Evolutionary conservation across 2,888 invertebrate species (phyloP), one percentile per base, ranked within the genome.

Genomic region (Cryptus armator): DNA sequence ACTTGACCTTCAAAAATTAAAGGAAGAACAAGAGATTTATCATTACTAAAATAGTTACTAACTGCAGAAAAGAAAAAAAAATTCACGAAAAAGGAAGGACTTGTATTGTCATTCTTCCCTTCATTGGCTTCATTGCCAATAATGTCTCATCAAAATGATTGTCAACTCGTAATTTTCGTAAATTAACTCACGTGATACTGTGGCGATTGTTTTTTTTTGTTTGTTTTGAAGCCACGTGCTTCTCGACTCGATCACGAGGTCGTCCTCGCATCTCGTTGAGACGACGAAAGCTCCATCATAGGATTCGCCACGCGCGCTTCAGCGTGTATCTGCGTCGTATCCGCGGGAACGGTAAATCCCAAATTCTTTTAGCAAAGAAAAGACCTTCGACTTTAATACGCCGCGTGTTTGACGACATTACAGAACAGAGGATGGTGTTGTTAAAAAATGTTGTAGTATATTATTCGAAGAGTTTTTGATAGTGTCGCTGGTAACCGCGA

Each of bases 371-470:
- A 2, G 16, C 7, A 10, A 43, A 14, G 71, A 51, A 71, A 76
- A 75, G 66, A 76, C 29, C 75, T 51, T 76, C 75, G 75, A 5
- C 9, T 43, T 53, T 48, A 6, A 16, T 43, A 7, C 32, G 16
- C 3, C n/a, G 19, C 51, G 7, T 5, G 56, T 56, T 14, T 7
- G 44, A 62, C 64, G 56, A 70, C 48, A 32, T 48, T 74, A 24
- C 19, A 51, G 64, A 80, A 72, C 75, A 80, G 64, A 74, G 76
- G 56, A 70, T 29, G 70, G 16, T 76, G 32, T 68, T 86, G 78
- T 85, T 24, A 70, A 51, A 79, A 81, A 86, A 84, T 59, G 43
- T 66, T 43, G 51, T 46, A 16, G 32, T 32, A 62, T 32, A 48
- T 75, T 74, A 64, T 75, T 14, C 48, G 24, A 14, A 29, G 62